These are phyloP conservation scores for Philonicus albiceps DNA, from an alignment of 2,888 invertebrate species.

Conservation along the genomic window DNA sequence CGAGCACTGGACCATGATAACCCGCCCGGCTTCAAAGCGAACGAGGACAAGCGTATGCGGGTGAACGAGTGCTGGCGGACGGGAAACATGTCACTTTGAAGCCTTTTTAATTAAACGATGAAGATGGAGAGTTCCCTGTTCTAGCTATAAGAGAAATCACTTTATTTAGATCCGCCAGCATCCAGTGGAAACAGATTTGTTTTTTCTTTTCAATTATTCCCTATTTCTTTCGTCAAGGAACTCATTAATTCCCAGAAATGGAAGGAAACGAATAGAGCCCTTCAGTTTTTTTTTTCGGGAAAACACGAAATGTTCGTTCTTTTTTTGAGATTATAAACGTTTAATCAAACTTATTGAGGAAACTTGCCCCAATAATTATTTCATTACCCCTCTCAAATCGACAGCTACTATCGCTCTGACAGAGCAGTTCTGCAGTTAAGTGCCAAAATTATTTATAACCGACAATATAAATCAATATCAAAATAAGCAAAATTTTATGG, in stretches of 20 bases:
- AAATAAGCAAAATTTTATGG: background rate
- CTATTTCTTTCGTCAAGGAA: background rate
- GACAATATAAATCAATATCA: background rate
- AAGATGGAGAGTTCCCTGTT: background rate
- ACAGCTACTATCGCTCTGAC: background rate
- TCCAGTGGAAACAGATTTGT: background rate
- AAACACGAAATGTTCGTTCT: background rate
- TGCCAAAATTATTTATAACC: background rate
- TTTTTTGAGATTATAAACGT: background rate
- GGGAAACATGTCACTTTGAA: background rate
- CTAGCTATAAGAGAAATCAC: background rate
- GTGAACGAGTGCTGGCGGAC: background rate
- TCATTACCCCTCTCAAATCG: background rate
- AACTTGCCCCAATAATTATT: background rate
- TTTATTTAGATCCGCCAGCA: background rate
- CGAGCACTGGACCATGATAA: background rate
- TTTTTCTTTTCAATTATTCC: background rate
- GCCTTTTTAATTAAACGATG: background rate
- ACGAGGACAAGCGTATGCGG: background rate
- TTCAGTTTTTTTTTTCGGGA: background rate
- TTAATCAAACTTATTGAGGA: background rate
- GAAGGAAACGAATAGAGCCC: background rate
- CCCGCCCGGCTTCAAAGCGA: background rate
- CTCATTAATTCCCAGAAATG: background rate
- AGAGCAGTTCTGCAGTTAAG: background rate